Base-by-base conservation (phyloP, 2,797 vertebrate species). In the Lindbergichthys nudifrons region DNA sequence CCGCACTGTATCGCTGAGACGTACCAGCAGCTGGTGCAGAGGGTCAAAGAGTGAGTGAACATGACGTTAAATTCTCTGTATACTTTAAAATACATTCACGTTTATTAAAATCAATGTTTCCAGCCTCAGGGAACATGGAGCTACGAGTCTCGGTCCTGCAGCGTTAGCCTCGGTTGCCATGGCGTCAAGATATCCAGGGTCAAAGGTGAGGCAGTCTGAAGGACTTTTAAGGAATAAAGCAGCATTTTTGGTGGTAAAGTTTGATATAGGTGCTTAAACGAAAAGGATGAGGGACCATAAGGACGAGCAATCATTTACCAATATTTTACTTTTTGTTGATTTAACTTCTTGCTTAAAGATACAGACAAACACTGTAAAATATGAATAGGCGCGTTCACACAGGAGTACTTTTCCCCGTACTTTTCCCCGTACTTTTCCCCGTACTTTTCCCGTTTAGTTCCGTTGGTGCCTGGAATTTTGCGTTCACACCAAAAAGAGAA, bases 81-180 rank as follows among this genome's bases (percentile, higher is more conserved):
- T 30, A 1, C 54, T 41, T n/a, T 42, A 10, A 51, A 23, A 43
- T 15, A 21, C 1, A 12, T 19, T 15, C 52, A 2, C 18, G 45
- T 57, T 54, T 53, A 10, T 0, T 39, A 26, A 14, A 73, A 30
- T 59, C 8, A 30, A 0, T 18, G 5, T 53, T 13, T 76, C 9
- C 73, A 95, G 95, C 11, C 83, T 96, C 66, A 75, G 76, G 57
- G 94, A 96, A 62, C 76, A 92, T 1, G 95, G 95, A 36, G 93
- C 94, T 0, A 96, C 95, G 0, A 88, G 93, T 51, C 91, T 96
- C 0, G 95, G 95, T 18, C 93, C 95, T 2, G 95, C 95, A 5
- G 91, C 85, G 0, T 84, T 96, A 5, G 86, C 94, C 23, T 94
- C 94, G 2, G 92, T 95, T 57, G 94, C 94, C 3, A 92, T 96